These are phyloP conservation scores for Calcarius lapponicus DNA, from an alignment of 2,797 vertebrate genomes.

Conservation along the genomic window DNA sequence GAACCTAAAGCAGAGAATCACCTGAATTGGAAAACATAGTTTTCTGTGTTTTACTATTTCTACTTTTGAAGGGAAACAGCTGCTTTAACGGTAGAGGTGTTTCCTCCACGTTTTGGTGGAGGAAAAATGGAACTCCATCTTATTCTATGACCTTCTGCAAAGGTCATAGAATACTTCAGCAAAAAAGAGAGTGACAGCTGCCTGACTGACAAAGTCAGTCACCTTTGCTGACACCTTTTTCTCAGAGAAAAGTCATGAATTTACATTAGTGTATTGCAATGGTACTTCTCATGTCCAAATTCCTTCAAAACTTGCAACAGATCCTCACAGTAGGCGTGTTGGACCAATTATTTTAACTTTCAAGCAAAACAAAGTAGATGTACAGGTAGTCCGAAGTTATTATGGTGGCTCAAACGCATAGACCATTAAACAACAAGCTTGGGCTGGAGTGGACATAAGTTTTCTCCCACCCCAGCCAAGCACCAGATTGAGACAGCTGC, in stretches of 20 bases:
- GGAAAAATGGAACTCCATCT: background rate
- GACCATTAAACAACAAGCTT: accelerated
- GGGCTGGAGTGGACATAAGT: accelerated
- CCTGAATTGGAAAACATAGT: background rate
- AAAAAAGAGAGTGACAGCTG: background rate
- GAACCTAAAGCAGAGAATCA: background rate
- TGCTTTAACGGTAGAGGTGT: background rate
- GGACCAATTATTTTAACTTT: background rate
- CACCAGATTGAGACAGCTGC: background rate
- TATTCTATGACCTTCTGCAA: background rate
- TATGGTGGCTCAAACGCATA: background rate
- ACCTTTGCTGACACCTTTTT: background rate
- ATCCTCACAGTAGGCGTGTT: accelerated
- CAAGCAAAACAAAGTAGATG: accelerated
- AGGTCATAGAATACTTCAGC: no score
- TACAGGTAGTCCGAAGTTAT: accelerated
- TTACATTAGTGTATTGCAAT: background rate
- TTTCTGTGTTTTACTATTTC: background rate
- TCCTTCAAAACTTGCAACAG: background rate
- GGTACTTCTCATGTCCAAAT: background rate
- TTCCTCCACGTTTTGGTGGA: background rate
- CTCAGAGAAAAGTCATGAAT: accelerated
- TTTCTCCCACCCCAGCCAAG: no score
- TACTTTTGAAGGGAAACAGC: background rate
- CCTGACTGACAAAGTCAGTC: no score